Conservation (phyloP, 2,888 invertebrate genomes). For the Heliconius hortense region DNA sequence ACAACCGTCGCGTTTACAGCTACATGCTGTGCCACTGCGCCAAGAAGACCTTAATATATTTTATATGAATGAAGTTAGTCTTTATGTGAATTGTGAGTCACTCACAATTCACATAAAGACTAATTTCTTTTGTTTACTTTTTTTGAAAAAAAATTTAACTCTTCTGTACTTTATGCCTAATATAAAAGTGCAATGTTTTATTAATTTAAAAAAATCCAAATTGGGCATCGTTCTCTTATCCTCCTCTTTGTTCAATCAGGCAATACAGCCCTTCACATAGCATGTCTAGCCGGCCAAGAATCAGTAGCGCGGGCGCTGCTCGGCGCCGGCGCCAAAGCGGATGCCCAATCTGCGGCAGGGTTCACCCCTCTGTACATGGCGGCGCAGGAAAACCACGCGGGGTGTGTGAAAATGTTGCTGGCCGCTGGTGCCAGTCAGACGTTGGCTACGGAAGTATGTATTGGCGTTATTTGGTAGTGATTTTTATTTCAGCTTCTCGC, state of each 20-base stretch:
- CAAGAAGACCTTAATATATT: too few relatives aligned
- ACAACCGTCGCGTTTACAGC: too few relatives aligned
- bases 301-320: slow-evolving; percentile 96
- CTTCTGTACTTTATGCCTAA: too few relatives aligned
- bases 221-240: neutral
- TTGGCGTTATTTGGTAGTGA: neutral
- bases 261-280: slow-evolving; percentile 97
- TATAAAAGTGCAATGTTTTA: too few relatives aligned
- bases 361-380: slow-evolving; percentile 99
- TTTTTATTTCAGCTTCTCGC: too few relatives aligned
- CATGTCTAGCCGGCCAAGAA: slow-evolving; percentile 97
- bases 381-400: slow-evolving; percentile 97
- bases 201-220: neutral
- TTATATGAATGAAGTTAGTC: too few relatives aligned
- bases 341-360: slow-evolving; percentile 97
- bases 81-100: too few relatives aligned
- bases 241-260: slow-evolving; percentile 54
- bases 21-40: too few relatives aligned
- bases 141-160: too few relatives aligned
- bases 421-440: slow-evolving; percentile 97
- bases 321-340: slow-evolving; percentile 95
- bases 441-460: slow-evolving; percentile 93
- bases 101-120: too few relatives aligned
- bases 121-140: too few relatives aligned
- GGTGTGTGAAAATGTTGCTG: slow-evolving; percentile 94